These are phyloP conservation scores for Eumeta japonica DNA, from an alignment of 1,140 invertebrate species.

Conservation along the genomic window DNA sequence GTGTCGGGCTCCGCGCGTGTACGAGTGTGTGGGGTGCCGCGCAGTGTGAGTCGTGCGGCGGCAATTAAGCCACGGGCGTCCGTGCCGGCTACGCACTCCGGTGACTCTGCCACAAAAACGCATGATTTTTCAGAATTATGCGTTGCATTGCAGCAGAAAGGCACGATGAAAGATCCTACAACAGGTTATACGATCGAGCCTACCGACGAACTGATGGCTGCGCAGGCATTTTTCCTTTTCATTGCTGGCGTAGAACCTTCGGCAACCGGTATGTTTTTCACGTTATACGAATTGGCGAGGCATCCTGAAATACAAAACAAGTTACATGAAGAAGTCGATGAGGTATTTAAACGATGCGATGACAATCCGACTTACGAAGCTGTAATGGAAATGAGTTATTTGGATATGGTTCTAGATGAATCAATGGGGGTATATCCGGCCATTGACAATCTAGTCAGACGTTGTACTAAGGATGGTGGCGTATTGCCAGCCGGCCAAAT, in stretches of 20 bases:
- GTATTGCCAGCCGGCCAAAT: slow-evolving; percentile 24
- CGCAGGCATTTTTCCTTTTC: too few relatives aligned
- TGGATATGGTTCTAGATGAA: slow-evolving; percentile 43
- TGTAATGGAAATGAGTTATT: slow-evolving; percentile 30
- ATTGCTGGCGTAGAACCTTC: too few relatives aligned
- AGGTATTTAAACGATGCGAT: slow-evolving; percentile 28
- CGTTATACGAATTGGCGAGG: slow-evolving; percentile 50
- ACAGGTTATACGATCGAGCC: slow-evolving; percentile 20
- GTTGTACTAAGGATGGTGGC: slow-evolving; percentile 16
- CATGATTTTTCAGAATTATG: slow-evolving; percentile 28
- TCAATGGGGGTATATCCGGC: slow-evolving; percentile 49
- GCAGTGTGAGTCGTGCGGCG: too few relatives aligned
- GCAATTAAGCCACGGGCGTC: slow-evolving; percentile 16
- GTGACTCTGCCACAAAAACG: too few relatives aligned
- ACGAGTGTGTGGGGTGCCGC: too few relatives aligned
- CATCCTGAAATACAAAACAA: slow-evolving; percentile 56
- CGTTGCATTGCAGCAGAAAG: slow-evolving; percentile 19
- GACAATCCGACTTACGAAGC: slow-evolving; percentile 29
- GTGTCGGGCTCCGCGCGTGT: too few relatives aligned
- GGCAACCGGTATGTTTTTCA: slow-evolving; percentile 49
- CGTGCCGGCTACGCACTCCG: slow-evolving; percentile 14
- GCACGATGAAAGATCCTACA: slow-evolving; percentile 15
- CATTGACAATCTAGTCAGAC: slow-evolving; percentile 14
- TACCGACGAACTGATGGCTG: too few relatives aligned
- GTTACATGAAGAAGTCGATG: slow-evolving; percentile 59